Base-by-base conservation (phyloP, 1,140 invertebrate species). In the Lepidurus arcticus region DNA sequence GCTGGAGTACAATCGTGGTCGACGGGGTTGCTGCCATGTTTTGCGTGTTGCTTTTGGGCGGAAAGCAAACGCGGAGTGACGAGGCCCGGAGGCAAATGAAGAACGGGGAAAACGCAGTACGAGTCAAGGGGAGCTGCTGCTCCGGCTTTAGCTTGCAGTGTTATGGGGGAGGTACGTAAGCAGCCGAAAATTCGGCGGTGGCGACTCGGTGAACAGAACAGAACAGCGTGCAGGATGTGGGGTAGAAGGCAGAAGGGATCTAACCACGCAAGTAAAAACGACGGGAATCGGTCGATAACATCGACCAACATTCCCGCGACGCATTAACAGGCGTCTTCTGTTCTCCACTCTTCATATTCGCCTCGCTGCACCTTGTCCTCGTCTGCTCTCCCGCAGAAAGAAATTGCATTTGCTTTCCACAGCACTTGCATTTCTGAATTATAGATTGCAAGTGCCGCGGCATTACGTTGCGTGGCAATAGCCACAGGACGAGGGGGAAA, bases 301-400 rank as follows among this genome's bases (percentile, higher is more conserved):
- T 65, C 53, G 53, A 65, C n/a, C 53, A 65, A 65, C n/a, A 65
- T 65, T 65, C 53, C 53, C 53, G 53, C 53, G 53, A 65, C 53
- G 53, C 53, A 65, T 65, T 65, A 65, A 65, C 53, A 65, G 53
- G 53, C 53, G 53, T 65, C 53, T 65, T 65, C 53, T 65, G 53
- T 65, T 65, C 53, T 65, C 16, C 53, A 65, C 53, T 65, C 16
- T 65, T 65, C 53, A 65, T 65, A 65, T 65, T 65, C 53, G 53
- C 53, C 53, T 21, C 16, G 3, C 53, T 65, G 21, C n/a, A 65
- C 21, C 21, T 47, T 65, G 13, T 21, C 53, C 53, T 65, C 53
- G 21, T 21, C 53, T n/a, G 13, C n/a, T 65, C 16, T n/a, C 53
- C 53, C 53, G 53, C 8, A n/a, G n/a, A 21, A 65, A 65, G 7